Evolutionary conservation across 2,797 vertebrate species (phyloP), one percentile per base, ranked within the genome.

Genomic region (Gambusia yucatana): DNA sequence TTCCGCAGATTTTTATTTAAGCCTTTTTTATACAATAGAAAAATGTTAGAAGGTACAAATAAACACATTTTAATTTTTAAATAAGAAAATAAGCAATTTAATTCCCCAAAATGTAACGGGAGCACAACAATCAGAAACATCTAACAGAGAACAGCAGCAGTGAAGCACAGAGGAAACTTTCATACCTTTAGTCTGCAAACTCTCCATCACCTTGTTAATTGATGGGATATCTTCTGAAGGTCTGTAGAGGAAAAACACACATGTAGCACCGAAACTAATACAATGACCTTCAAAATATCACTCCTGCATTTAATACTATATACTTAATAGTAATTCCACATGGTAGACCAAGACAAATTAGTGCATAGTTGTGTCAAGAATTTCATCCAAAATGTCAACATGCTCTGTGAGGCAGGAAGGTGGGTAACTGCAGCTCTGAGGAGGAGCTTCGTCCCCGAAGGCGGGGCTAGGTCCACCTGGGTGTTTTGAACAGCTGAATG

Each of bases 151-250:
- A 39, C 1, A 33, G 25, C 61, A 33, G 33, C 0, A 30, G n/a
- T 65, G 46, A 67, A 30, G 10, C 10, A 44, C 57, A 48, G 16
- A 2, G 3, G 22, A 47, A 33, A 30, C 43, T 76, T 50, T 76
- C 50, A 78, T 91, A 95, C 94, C 93, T 85, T 84, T 77, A 20
- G 76, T 57, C 39, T 83, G 69, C 17, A 86, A 72, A 77, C 52
- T 75, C 50, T 88, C 79, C 77, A 71, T 73, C 2, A 84, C 41
- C 80, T 82, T 25, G 13, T 77, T 84, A 6, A 78, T 72, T 52
- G 86, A 74, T 47, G 88, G 79, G 41, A 65, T 43, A 48, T 80
- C 77, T 30, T 80, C 52, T 61, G 77, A 3, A 2, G 65, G 46
- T 77, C 86, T 94, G 77, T 63, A 41, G 55, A 79, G 71, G 33